phyloP scores from a whole-genome alignment of 1,140 invertebrate genomes.

The Ganaspis sp. region DNA sequence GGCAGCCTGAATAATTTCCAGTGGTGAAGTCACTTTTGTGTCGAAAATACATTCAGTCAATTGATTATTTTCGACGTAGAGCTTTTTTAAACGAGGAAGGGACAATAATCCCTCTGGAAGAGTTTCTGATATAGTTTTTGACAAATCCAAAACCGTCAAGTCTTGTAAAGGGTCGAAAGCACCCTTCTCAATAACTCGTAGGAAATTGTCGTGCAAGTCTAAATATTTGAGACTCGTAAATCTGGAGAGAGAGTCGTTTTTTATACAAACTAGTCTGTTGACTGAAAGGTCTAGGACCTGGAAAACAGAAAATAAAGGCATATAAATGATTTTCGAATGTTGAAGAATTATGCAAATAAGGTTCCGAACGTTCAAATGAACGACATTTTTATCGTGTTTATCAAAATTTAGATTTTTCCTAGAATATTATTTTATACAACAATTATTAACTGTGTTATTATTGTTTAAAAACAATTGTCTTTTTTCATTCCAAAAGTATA shows the following conservation, averaged over 20 bases:
- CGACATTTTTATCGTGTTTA: no score
- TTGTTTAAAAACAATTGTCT: no score
- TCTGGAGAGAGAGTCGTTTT: slow-evolving; percentile 61
- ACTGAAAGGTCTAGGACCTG: slow-evolving; percentile 67
- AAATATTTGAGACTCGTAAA: slow-evolving; percentile 67
- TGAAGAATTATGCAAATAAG: no score
- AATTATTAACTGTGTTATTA: no score
- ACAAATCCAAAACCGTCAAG: slow-evolving; percentile 66
- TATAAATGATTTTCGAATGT: no score
- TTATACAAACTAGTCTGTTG: slow-evolving; percentile 68
- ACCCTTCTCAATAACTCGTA: slow-evolving; percentile 62
- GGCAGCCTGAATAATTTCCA: slow-evolving; percentile 56
- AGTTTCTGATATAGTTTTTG: slow-evolving; percentile 56
- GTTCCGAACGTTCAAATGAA: no score
- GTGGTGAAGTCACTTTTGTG: slow-evolving; percentile 50
- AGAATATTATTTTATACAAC: no score
- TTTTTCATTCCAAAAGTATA: no score
- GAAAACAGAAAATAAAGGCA: slow-evolving; percentile 35
- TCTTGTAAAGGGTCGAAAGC: slow-evolving; percentile 64
- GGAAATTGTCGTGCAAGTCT: slow-evolving; percentile 72
- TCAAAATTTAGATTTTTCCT: no score
- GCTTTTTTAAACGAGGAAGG: slow-evolving; percentile 57
- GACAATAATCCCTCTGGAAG: slow-evolving; percentile 62
- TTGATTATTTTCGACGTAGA: slow-evolving; percentile 61
- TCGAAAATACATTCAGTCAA: slow-evolving; percentile 58